Evolutionary conservation across 1,140 invertebrate genomes (phyloP), one percentile per base, ranked within the genome.

Genomic region (Lethocerus indicus): DNA sequence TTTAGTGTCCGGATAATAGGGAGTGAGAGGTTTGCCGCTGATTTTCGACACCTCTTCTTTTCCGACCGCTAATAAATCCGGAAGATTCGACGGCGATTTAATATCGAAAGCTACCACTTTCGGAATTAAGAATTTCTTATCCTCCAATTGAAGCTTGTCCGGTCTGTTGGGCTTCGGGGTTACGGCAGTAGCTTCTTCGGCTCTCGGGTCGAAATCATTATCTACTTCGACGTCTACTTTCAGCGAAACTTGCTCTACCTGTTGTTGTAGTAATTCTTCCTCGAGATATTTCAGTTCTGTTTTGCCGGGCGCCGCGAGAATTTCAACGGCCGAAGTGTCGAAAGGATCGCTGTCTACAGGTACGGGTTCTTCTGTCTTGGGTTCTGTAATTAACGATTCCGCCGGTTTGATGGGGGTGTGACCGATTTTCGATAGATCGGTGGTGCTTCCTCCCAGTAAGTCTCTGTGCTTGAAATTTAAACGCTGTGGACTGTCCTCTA

Each of bases 201-300:
- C 64, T 54, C 83, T 67, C 3, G 83, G 83, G 69, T 88, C 78
- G 65, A 87, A 87, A 59, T 87, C 81, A 29, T 67, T 66, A 58
- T 71, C 67, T 13, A 68, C 62, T 7, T 49, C 53, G 7, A 51
- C 37, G 13, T 13, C 9, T 21, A 50, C 35, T 5, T 14, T 61
- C 56, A 6, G 53, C 42, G n/a, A 36, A 24, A 39, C 24, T 9
- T 32, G 50, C 35, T 36, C 21, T 46, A 63, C 57, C 69, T 72
- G 25, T 21, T 68, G 74, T n/a, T n/a, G n/a, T 3, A 86, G 68
- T 12, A 87, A 59, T 64, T 87, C 83, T 58, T 79, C 73, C 66
- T 87, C 83, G 18, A 87, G 62, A 57, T 79, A 74, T 61, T 83
- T 84, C 5, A 88, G 60, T 65, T 88, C 84, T 12, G 79, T 72